Evolutionary conservation across 2,888 invertebrate species (phyloP).

Genomic region (Clistopyga incitator): DNA sequence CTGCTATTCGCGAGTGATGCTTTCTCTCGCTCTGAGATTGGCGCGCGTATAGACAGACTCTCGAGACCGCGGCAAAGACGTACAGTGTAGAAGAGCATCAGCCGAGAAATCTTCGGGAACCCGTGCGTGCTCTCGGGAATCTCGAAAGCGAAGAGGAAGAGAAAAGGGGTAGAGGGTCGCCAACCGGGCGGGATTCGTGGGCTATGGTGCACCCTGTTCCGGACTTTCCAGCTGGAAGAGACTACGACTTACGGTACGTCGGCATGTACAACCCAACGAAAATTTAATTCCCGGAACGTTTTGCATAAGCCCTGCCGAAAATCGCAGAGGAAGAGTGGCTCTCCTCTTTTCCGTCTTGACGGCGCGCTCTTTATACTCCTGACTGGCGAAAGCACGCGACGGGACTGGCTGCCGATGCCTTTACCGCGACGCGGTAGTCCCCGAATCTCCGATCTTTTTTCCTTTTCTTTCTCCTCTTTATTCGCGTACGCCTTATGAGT

Average conservation of each 20-base stretch:
- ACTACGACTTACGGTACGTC: constrained; percentile 28
- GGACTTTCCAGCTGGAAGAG: constrained; percentile 21
- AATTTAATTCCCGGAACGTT: constrained; percentile 75
- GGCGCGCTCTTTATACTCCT: constrained; percentile 3
- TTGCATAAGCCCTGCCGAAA: constrained; percentile 66
- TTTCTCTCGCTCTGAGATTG: constrained; percentile 1
- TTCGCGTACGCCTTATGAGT: background rate
- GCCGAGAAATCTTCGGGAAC: constrained; percentile 52
- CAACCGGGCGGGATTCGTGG: constrained; percentile 46
- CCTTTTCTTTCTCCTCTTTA: constrained; percentile 8
- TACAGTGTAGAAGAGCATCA: constrained; percentile 36
- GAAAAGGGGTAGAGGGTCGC: constrained; percentile 48
- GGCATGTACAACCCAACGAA: constrained; percentile 60
- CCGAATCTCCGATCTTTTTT: background rate
- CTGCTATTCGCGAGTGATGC: constrained; percentile 50
- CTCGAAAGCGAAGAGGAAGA: constrained; percentile 20
- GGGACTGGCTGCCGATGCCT: background rate
- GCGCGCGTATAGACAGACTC: constrained; percentile 19
- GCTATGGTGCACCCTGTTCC: constrained; percentile 13
- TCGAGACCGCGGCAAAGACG: constrained; percentile 30
- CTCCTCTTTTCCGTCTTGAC: constrained; percentile 61
- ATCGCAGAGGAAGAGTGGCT: constrained; percentile 65
- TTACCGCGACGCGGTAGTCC: too few relatives aligned
- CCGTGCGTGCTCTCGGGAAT: constrained; percentile 50
- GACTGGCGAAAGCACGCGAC: constrained; percentile 9